Base-by-base conservation (phyloP, 2,888 invertebrate species). In the Epinotia brunnichana region DNA sequence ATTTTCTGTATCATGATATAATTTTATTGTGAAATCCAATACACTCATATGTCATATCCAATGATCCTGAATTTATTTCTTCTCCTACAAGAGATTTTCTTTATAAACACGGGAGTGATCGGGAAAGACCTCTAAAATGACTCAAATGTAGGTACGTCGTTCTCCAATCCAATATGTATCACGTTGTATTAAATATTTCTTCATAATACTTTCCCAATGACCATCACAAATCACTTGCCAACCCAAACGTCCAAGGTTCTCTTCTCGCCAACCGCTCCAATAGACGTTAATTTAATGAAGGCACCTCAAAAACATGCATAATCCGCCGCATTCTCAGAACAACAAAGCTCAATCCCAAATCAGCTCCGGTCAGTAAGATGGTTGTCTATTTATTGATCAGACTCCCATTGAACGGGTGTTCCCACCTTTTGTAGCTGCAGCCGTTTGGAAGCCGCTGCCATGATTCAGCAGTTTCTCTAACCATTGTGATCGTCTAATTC, bases 401-500 rank as follows among this genome's bases (percentile, higher is more conserved):
- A 89, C 90, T 86, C 79, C 87, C 87, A 90, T 91, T 91, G 91
- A 91, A 84, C 88, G 88, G 87, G 86, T 90, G 92, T 92, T 92
- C 87, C 91, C 91, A 91, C 91, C 90, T 91, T 89, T 91, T 90
- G 89, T 87, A 80, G 79, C 35, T 35, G 35, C 83, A 80, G 83
- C 83, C 84, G 85, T 81, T 80, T 87, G 89, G 89, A 85, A 90
- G 90, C 85, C 83, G 80, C 81, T 80, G 81, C 80, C 76, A 72
- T 92, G 92, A 92, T 78, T 84, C 87, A 83, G 91, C 92, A 87
- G 80, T 86, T 86, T 82, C 77, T 78, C 77, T 74, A 78, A 82
- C 85, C 85, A 92, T 91, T 92, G 92, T 92, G 90, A 90, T 89
- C 91, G 83, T 85, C 90, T 93, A 93, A 93, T 92, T 93, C 92